Base-by-base conservation (phyloP, 1,140 invertebrate species). In the Argopecten irradians region DNA sequence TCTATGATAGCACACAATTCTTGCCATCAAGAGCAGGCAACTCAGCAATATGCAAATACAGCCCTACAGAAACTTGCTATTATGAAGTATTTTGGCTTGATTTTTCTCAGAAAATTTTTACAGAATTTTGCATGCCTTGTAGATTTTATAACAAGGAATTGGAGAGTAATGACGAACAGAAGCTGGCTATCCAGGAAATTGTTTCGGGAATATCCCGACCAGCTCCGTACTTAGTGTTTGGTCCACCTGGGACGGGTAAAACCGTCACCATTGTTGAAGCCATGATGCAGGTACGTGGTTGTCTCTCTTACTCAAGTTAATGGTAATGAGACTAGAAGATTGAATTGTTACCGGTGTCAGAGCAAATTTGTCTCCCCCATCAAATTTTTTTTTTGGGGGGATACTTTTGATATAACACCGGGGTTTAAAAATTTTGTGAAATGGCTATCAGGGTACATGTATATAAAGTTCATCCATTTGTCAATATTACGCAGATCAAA, bases 171-270 rank as follows among this genome's bases (percentile, higher is more conserved):
- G 83, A 91, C 16, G 96, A 97, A 91, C 95, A 95, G 88, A 71
- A 84, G 22, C 43, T 46, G 9, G 98, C 98, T 9, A 97, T 99
- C 0, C 95, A 93, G 36, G 97, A 98, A 94, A 97, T 99, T 89
- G 92, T 99, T 22, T 96, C 91, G 35, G 94, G 95, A 36, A 92
- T 91, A n/a, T 94, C 97, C 11, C 95, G 97, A 16, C 97, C 97
- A 0, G 95, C 98, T 87, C 98, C 98, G 0, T 99, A 99, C 93
- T 96, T 98, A 7, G 97, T 99, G 88, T 99, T 97, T 96, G 98
- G 98, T 1, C 98, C 98, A 36, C 98, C 98, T 0, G 98, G 98
- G 34, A 95, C 98, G 13, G 98, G 98, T n/a, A 99, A 99, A 96
- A 99, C 98, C 0, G 96, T 98, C 0, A 99, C 98, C 7, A 95